Evolutionary conservation across 1,140 invertebrate genomes (phyloP), one percentile per base, ranked within the genome.

Genomic region (Drosophila subpulchrella): DNA sequence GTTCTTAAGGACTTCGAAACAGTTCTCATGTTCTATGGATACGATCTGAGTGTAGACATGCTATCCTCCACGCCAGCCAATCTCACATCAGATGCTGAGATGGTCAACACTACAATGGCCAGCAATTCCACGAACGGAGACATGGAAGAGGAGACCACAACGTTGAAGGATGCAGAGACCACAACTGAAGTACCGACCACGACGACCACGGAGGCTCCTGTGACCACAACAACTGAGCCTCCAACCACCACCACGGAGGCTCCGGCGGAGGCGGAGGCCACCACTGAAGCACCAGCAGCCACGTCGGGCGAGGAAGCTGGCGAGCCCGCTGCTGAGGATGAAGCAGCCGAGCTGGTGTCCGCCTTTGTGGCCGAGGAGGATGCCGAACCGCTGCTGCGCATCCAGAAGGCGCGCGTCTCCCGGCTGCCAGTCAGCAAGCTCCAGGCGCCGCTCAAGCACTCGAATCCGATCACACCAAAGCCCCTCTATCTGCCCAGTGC

Each of bases 11-110:
- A 94, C 30, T 97, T 96, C 78, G 94, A 95, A 86, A 94, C 94
- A 20, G 93, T 96, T 36, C 91, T 97, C 15, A 93, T 94, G 62
- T 97, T 96, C 91, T 97, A 97, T 80, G 96, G 96, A 1, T 97
- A 96, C 83, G 95, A 97, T 91, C 92, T 95, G 51, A 93, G 86
- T 47, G 78, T 92, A 2, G 91, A 92, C 42, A 92, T 92, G 91
- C 54, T 74, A 7, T 91, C 91, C 7, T 58, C 85, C 0, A 82
- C 57, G 34, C 71, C 83, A 58, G 70, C 61, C 7, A 86, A 86
- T 65, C 8, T 78, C 2, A 74, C 66, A 3, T 27, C 56, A 13
- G 71, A 56, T 15, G 30, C 50, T 1, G 60, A 55, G 27, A 7
- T 71, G 51, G 17, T 39, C 13, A 79, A 74, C 17, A 75, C 65